Percentiles rank a stretch among this genome's conserved stretches.
Conservation (phyloP, 2,113 vertebrate genomes). For the Saguinus imperator region DNA sequence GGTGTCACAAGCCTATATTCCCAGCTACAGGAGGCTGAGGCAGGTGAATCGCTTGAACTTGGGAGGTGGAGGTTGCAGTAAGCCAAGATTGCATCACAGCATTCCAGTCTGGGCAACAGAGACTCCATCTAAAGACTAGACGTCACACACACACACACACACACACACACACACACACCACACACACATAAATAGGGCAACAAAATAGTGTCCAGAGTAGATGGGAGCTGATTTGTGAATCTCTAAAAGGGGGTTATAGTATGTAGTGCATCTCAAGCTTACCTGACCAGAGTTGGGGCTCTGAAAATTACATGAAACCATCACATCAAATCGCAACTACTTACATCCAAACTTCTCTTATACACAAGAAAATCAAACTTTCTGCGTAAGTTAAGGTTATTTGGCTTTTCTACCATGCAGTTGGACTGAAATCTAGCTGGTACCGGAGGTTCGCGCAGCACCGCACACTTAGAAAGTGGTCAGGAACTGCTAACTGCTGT, state of each 20-base stretch:
- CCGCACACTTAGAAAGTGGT: neutral
- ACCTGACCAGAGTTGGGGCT: neutral
- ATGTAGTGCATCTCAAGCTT: neutral
- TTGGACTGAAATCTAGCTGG: neutral
- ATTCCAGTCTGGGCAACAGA: too few relatives aligned
- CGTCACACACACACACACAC: too few relatives aligned
- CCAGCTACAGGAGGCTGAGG: too few relatives aligned
- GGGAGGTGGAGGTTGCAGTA: too few relatives aligned
- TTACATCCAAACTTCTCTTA: neutral
- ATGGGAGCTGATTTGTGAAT: neutral
- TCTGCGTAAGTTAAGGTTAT: too few relatives aligned
- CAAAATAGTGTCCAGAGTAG: neutral
- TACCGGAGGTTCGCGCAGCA: neutral
- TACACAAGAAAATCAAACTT: neutral
- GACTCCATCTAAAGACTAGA: too few relatives aligned
- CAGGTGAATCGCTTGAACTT: too few relatives aligned
- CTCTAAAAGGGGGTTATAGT: neutral
- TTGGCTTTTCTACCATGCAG: neutral
- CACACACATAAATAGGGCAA: neutral
- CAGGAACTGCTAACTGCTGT: neutral
- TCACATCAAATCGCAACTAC: neutral
- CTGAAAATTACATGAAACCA: rapidly evolving
- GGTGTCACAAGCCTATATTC: too few relatives aligned
- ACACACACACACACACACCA: too few relatives aligned
- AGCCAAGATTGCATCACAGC: too few relatives aligned